Conservation (phyloP, 2,888 invertebrate genomes). For the Cosmorhoe ocellata region DNA sequence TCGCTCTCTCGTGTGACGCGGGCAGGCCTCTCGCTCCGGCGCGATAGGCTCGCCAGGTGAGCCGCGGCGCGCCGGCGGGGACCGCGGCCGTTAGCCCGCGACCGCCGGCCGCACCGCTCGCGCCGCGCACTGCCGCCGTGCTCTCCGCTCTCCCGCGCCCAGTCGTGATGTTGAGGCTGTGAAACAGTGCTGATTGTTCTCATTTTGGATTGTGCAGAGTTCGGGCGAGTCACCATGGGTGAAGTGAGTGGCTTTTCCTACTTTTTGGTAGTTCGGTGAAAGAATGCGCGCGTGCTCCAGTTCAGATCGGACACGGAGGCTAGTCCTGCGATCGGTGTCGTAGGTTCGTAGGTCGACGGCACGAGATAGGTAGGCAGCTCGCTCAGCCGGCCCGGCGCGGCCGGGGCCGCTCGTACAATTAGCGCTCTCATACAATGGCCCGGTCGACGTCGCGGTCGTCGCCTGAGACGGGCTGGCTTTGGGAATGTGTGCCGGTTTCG, state of each 20-base stretch:
- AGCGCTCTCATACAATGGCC: constrained; percentile 48
- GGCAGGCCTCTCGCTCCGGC: constrained; percentile 53
- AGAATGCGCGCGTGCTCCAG: constrained; percentile 62
- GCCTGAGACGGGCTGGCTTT: constrained; percentile 40
- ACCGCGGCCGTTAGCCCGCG: constrained; percentile 76
- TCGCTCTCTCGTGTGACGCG: constrained; percentile 52
- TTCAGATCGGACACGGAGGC: constrained; percentile 50
- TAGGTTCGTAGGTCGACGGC: constrained; percentile 73
- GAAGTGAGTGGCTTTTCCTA: constrained; percentile 68
- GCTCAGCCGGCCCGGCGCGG: constrained; percentile 35
- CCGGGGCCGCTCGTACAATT: constrained; percentile 52
- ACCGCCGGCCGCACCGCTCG: constrained; percentile 58
- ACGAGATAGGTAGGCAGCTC: constrained; percentile 47
- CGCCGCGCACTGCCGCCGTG: constrained; percentile 35
- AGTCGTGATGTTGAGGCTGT: constrained; percentile 68
- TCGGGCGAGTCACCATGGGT: constrained; percentile 59
- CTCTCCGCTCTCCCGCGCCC: constrained; percentile 49
- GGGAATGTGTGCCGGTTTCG: constrained; percentile 60
- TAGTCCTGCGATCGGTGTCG: constrained; percentile 59
- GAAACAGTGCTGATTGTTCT: constrained; percentile 48
- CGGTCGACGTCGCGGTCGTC: constrained; percentile 34
- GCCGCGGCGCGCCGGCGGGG: constrained; percentile 45
- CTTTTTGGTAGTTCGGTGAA: constrained; percentile 27
- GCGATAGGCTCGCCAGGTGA: constrained; percentile 53
- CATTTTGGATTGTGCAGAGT: constrained; percentile 34